Conservation (phyloP, 2,888 invertebrate genomes). For the Agrenia bidenticulata region DNA sequence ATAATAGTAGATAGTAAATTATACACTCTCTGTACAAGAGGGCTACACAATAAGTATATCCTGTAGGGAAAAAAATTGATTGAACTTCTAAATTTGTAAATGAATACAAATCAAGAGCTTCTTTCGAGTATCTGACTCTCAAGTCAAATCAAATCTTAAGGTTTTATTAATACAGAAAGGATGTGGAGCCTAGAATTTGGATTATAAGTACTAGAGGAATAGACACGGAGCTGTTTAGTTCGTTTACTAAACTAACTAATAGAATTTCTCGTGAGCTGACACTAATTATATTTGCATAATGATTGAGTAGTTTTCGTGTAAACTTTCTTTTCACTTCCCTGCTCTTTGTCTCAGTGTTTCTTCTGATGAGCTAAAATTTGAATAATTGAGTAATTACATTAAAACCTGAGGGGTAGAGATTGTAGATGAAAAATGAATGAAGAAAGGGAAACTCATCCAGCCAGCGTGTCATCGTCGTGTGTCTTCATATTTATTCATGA, state of each 20-base stretch:
- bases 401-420: conserved; percentile 7
- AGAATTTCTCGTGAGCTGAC: conserved; percentile 8
- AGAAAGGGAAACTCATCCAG: not conserved
- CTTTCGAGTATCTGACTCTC: too few species aligned
- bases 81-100: too few species aligned
- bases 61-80: too few species aligned
- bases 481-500: conserved; percentile 20
- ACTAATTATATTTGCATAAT: conserved; percentile 25
- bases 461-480: conserved; percentile 18
- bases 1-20: too few species aligned
- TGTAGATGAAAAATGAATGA: not conserved
- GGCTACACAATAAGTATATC: too few species aligned
- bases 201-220: too few species aligned
- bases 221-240: too few species aligned
- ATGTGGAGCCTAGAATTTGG: too few species aligned
- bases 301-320: conserved; percentile 5
- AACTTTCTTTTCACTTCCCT: conserved; percentile 14
- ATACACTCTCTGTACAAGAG: too few species aligned
- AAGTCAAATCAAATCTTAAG: too few species aligned
- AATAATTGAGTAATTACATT: conserved; percentile 50
- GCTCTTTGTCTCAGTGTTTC: not conserved
- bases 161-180: too few species aligned
- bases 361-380: conserved; percentile 43
- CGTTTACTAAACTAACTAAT: not conserved
- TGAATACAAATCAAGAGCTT: too few species aligned